phyloP scores from a whole-genome alignment of 2,113 vertebrate genomes.

The Corythoichthys haematopterus region DNA sequence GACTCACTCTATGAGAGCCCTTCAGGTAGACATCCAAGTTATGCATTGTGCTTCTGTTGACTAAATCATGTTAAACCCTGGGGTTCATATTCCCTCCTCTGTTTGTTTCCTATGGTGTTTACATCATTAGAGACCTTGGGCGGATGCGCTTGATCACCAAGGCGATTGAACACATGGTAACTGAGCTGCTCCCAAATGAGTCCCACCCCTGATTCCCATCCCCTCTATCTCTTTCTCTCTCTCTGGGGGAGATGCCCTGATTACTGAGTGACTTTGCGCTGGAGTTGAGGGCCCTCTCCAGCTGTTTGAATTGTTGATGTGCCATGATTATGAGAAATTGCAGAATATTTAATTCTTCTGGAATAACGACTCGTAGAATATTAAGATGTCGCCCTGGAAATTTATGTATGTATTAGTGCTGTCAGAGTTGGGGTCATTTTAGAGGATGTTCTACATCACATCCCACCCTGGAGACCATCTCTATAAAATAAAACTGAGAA shows the following conservation, averaged over 20 bases:
- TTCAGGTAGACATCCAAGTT: conserved; percentile 39
- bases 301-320: conserved; percentile 65
- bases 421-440: no score
- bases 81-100: conserved; percentile 13
- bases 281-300: conserved; percentile 60
- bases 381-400: background rate
- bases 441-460: no score
- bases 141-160: conserved; percentile 45
- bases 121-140: conserved; percentile 20
- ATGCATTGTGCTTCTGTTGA: conserved; percentile 27
- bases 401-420: conserved; percentile 22
- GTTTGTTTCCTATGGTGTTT: conserved; percentile 16
- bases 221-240: conserved; percentile 12
- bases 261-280: conserved; percentile 64
- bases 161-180: conserved; percentile 57
- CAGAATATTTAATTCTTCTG: conserved; percentile 34
- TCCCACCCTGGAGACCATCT: no score
- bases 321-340: conserved; percentile 61
- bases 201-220: conserved; percentile 24
- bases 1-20: conserved; percentile 30
- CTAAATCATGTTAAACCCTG: conserved; percentile 18
- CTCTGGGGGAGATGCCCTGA: conserved; percentile 70
- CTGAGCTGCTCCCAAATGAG: conserved; percentile 41
- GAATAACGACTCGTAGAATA: conserved; percentile 20
- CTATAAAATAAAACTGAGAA: no score